phyloP scores from a whole-genome alignment of 2,888 invertebrate species.

The Pardosa pseudoannulata region DNA sequence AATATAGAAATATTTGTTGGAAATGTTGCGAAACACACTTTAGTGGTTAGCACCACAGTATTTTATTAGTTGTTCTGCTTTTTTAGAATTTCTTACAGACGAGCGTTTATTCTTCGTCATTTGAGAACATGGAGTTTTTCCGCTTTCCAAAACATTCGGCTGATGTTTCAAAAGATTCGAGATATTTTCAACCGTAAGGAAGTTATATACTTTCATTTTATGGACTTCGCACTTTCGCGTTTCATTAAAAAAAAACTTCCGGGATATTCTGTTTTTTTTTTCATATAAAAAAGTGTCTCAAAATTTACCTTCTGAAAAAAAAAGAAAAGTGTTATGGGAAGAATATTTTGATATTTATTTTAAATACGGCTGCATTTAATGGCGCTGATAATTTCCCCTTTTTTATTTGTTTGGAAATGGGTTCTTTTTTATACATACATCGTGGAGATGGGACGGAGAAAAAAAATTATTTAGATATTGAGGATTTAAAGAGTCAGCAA shows the following conservation, averaged over 20 bases:
- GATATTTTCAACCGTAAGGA: background rate
- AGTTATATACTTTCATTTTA: background rate
- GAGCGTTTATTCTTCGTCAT: too few species aligned
- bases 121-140: too few species aligned
- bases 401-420: background rate
- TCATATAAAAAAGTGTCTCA: background rate
- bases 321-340: background rate
- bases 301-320: background rate
- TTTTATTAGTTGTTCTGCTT: too few species aligned
- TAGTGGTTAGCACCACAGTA: too few species aligned
- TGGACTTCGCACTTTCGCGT: slow-evolving; percentile 1
- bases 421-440: background rate
- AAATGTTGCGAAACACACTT: too few species aligned
- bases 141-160: too few species aligned
- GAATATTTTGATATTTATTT: background rate
- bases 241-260: slow-evolving; percentile 1
- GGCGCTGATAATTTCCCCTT: background rate
- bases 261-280: background rate
- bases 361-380: background rate
- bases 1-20: too few species aligned
- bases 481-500: slow-evolving; percentile 1
- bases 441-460: background rate
- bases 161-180: too few species aligned
- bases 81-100: too few species aligned
- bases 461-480: background rate